Evolutionary conservation across 2,797 vertebrate genomes (phyloP).

Genomic region (Trematomus bernacchii): DNA sequence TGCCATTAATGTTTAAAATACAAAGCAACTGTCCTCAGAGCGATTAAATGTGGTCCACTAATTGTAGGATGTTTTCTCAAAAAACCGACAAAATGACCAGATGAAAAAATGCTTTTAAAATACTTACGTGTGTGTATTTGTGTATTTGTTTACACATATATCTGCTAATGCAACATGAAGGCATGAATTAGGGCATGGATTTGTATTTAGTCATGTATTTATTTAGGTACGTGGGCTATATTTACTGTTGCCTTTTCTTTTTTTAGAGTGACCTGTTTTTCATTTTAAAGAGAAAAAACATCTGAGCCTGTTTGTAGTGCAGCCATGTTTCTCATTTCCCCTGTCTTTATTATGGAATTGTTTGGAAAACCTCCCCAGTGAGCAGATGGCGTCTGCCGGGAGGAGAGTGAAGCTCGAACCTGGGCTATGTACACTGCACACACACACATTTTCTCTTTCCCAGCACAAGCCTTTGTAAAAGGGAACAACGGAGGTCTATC

Average conservation of each 20-base stretch:
- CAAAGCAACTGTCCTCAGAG: neutral
- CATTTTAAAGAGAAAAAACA: conserved; percentile 24
- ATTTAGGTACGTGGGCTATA: conserved; percentile 1
- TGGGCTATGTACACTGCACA: conserved; percentile 57
- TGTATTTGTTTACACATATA: neutral
- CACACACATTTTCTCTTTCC: conserved; percentile 56
- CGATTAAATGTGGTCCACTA: neutral
- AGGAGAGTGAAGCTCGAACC: conserved; percentile 77
- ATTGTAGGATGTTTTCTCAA: neutral
- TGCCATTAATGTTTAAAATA: neutral
- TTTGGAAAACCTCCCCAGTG: conserved; percentile 81
- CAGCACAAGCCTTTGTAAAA: conserved; percentile 63
- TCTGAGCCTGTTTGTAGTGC: conserved; percentile 48
- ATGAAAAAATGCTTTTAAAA: neutral
- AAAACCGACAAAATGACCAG: conserved; percentile 1
- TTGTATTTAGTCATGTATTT: conserved; percentile 10
- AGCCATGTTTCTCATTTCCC: conserved; percentile 62
- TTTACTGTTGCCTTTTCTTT: conserved; percentile 14
- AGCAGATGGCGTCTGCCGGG: conserved; percentile 85
- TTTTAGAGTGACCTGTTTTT: conserved; percentile 27
- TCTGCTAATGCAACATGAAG: neutral
- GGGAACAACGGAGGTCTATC: conserved; percentile 62
- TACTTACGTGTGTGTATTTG: neutral
- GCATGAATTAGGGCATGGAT: neutral
- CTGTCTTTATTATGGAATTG: conserved; percentile 70